A percentile compares a stretch with the other conserved stretches of the same genome.
These are phyloP conservation scores for Sminthurides bifidus DNA, from an alignment of 1,140 invertebrate genomes.

Conservation along the genomic window DNA sequence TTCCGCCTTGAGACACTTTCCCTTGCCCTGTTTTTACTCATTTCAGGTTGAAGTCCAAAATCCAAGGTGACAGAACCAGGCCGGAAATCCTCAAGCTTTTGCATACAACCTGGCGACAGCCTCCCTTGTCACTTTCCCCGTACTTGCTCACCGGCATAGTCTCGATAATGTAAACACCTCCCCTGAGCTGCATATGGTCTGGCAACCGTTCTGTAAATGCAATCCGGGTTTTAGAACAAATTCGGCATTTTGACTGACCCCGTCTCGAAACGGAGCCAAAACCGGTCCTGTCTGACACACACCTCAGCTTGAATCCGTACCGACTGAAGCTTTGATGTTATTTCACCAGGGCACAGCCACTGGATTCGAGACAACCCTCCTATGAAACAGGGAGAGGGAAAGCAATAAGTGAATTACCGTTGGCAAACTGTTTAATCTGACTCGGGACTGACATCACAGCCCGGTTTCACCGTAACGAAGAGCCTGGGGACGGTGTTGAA, in stretches of 20 bases:
- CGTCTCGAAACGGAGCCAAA: not conserved
- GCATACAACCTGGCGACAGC: no score
- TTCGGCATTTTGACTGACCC: not conserved
- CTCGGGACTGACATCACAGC: not conserved
- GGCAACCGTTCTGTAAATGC: not conserved
- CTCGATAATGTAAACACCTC: not conserved
- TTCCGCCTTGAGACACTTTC: no score
- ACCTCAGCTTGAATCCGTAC: not conserved
- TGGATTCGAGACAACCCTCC: not conserved
- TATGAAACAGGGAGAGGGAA: no score
- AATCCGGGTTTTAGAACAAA: not conserved
- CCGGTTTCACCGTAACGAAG: slow-evolving; percentile 33
- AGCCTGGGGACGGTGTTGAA: slow-evolving; percentile 15
- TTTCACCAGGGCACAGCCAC: no score
- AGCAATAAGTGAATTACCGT: slow-evolving; percentile 16
- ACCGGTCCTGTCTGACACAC: not conserved
- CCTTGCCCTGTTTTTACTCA: no score
- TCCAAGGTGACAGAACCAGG: no score
- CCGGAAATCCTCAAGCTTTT: no score
- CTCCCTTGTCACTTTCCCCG: slow-evolving; percentile 1
- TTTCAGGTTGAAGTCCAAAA: no score
- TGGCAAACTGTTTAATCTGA: slow-evolving; percentile 12
- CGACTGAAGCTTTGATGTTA: no score
- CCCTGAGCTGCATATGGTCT: not conserved
- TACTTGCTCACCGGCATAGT: not conserved